Conservation (phyloP, 2,888 invertebrate species). For the Plemyria rubiginata region DNA sequence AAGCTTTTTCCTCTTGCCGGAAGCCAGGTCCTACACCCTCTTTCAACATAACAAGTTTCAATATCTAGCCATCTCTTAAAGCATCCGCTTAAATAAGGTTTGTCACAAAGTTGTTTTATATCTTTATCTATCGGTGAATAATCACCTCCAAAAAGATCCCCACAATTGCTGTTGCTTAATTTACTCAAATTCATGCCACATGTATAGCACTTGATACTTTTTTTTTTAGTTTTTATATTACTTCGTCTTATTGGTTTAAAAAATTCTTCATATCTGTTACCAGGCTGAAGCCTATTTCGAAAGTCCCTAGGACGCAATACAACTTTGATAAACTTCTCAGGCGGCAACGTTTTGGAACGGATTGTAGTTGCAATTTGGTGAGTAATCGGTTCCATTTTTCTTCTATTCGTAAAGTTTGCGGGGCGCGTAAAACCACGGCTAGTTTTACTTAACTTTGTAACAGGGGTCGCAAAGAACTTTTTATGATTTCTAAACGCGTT, state of each 20-base stretch:
- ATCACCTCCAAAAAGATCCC: conserved; percentile 34
- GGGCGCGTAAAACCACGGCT: not conserved
- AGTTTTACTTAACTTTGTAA: not conserved
- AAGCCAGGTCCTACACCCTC: conserved; percentile 55
- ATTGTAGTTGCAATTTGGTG: not conserved
- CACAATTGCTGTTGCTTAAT: conserved; percentile 42
- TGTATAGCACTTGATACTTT: conserved; percentile 43
- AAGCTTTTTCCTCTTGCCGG: conserved; percentile 47
- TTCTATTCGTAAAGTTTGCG: conserved; percentile 1
- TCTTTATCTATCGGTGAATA: not conserved
- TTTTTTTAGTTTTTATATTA: not conserved
- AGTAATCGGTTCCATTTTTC: not conserved
- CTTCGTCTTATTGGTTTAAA: not conserved
- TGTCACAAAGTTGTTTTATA: not conserved
- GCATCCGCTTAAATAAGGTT: conserved; percentile 31
- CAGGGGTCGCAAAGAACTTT: not conserved
- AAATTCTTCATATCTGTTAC: not conserved
- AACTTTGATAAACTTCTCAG: conserved; percentile 8
- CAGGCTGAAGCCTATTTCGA: not conserved
- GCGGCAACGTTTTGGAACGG: not conserved
- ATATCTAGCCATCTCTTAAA: conserved; percentile 53
- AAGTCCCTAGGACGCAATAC: conserved; percentile 5
- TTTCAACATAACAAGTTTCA: conserved; percentile 50
- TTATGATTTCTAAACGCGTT: conserved; percentile 6
- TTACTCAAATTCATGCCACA: conserved; percentile 48